A percentile compares a stretch with the other conserved stretches of the same genome.
These are phyloP conservation scores for Alosa sapidissima DNA, from an alignment of 2,797 vertebrate species.

Conservation along the genomic window DNA sequence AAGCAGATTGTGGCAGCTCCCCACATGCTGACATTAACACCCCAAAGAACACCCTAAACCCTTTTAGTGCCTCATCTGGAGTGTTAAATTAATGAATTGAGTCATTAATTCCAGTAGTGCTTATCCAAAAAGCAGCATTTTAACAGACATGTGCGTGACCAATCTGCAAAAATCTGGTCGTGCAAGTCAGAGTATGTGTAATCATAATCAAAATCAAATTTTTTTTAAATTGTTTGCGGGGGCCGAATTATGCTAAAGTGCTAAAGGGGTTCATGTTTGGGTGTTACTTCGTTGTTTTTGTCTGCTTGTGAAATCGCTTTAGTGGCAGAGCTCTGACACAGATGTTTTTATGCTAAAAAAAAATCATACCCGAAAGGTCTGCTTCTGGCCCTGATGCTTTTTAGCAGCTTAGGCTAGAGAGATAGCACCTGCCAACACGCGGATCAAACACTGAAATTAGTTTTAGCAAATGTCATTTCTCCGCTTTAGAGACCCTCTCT, in stretches of 20 bases:
- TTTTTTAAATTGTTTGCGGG: conserved; percentile 4
- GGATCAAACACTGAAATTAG: conserved; percentile 53
- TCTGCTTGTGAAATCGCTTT: conserved; percentile 33
- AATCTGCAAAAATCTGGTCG: conserved; percentile 38
- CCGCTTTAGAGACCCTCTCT: neutral
- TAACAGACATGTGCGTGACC: conserved; percentile 36
- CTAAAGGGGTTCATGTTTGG: conserved; percentile 44
- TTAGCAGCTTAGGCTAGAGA: conserved; percentile 22
- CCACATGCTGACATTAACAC: conserved; percentile 36
- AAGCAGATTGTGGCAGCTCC: conserved; percentile 49
- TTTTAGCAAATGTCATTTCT: neutral
- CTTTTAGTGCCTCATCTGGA: conserved; percentile 37
- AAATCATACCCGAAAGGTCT: neutral
- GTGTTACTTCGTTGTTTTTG: conserved; percentile 53
- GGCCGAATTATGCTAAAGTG: neutral
- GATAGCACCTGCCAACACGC: conserved; percentile 34
- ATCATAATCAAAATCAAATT: conserved; percentile 11
- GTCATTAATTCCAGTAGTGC: neutral
- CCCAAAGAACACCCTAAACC: conserved; percentile 52
- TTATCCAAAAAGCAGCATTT: conserved; percentile 34
- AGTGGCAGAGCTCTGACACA: conserved; percentile 26
- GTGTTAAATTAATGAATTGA: neutral
- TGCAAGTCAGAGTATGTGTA: conserved; percentile 3
- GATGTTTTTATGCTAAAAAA: neutral
- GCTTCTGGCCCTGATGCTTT: neutral